Conservation (phyloP, 2,797 vertebrate species). For the Potorous gilbertii region DNA sequence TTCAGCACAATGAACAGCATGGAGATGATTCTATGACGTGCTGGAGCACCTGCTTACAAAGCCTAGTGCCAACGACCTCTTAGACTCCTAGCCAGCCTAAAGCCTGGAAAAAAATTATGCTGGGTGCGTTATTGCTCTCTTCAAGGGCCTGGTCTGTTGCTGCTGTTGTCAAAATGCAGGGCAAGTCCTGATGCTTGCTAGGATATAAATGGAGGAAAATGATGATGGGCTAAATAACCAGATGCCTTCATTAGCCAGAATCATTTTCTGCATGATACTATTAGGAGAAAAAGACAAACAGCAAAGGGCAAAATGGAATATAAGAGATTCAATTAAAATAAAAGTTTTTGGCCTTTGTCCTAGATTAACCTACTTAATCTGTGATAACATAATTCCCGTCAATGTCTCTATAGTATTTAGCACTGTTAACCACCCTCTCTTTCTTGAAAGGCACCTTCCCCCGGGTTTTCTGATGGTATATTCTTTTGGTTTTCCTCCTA, state of each 20-base stretch:
- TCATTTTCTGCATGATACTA: not conserved
- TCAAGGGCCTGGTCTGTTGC: not conserved
- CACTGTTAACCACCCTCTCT: not conserved
- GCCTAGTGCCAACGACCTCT: not conserved
- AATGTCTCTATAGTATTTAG: not conserved
- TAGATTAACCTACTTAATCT: not conserved
- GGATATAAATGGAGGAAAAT: not conserved
- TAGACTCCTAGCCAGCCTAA: constrained; percentile 30
- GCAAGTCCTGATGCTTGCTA: not conserved
- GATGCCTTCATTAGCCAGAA: not conserved
- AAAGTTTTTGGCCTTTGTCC: not conserved
- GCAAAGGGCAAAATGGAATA: not conserved
- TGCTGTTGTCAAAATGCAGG: not conserved
- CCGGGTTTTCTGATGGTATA: not conserved
- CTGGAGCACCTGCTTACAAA: constrained; percentile 16
- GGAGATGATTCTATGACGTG: not conserved
- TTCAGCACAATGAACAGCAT: not conserved
- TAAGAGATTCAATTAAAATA: constrained; percentile 11
- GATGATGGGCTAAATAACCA: not conserved
- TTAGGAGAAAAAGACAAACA: not conserved
- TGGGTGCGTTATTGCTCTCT: not conserved
- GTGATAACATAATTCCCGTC: not conserved
- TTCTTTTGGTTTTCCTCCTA: not conserved
- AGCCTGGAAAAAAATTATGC: not conserved
- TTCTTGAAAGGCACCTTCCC: not conserved